A percentile compares a stretch with the other conserved stretches of the same genome.
Conservation (phyloP, 2,888 invertebrate species). For the Erynnis tages region DNA sequence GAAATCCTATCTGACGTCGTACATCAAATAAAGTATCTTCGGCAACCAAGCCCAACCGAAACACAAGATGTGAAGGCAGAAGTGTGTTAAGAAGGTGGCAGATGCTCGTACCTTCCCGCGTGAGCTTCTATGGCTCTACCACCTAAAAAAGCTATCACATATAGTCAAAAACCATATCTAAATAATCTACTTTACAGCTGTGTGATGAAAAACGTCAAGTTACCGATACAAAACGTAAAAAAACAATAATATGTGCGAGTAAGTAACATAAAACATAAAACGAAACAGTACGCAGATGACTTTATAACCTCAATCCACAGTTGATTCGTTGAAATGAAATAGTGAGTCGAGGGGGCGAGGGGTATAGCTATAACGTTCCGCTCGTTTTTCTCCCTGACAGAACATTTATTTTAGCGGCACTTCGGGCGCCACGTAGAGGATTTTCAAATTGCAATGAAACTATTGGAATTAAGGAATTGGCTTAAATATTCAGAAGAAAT, state of each 20-base stretch:
- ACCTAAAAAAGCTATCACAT: too few relatives aligned
- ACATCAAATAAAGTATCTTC: too few relatives aligned
- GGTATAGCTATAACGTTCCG: conserved; percentile 49
- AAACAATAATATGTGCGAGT: too few relatives aligned
- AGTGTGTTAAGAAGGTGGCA: too few relatives aligned
- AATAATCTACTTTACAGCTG: too few relatives aligned
- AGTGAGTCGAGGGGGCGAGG: conserved; percentile 38
- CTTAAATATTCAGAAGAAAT: conserved; percentile 27
- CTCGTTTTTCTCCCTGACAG: conserved; percentile 78
- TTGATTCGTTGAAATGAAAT: conserved; percentile 53
- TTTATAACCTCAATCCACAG: conserved; percentile 42
- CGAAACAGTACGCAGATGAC: conserved; percentile 28
- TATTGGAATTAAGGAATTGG: conserved; percentile 40
- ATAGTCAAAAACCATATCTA: too few relatives aligned
- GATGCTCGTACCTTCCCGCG: too few relatives aligned
- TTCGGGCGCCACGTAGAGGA: conserved; percentile 61
- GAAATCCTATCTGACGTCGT: too few relatives aligned
- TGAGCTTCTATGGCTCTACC: too few relatives aligned
- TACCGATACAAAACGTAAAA: not conserved
- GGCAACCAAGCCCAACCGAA: too few relatives aligned
- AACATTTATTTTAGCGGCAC: conserved; percentile 78
- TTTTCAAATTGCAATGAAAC: conserved; percentile 70
- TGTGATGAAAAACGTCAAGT: too few relatives aligned
- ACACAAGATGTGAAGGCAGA: too few relatives aligned
- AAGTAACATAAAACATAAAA: not conserved